Percentiles rank a stretch among this genome's conserved stretches.
Conservation (phyloP, 2,797 vertebrate genomes). For the Sciaenops ocellatus region DNA sequence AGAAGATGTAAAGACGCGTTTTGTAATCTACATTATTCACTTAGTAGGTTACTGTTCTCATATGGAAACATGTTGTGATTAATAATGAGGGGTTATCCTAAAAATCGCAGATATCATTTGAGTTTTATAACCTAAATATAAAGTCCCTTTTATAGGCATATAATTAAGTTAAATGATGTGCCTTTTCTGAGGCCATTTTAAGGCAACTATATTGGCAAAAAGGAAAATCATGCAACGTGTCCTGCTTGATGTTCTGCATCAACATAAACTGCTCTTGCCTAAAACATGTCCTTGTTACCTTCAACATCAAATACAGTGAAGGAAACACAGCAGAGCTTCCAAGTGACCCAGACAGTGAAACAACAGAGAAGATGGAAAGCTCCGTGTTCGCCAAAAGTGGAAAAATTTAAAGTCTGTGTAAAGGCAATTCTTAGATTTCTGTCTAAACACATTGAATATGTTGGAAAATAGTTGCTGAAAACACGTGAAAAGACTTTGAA, state of each 20-base stretch:
- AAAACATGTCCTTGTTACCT: constrained; percentile 41
- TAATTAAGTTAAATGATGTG: constrained; percentile 45
- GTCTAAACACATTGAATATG: too few relatives aligned
- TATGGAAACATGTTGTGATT: constrained; percentile 45
- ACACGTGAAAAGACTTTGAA: too few relatives aligned
- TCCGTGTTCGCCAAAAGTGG: background rate
- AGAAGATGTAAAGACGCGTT: constrained; percentile 43
- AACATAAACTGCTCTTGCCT: constrained; percentile 3
- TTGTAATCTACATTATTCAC: constrained; percentile 36
- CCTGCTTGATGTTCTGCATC: background rate
- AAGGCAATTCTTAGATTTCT: too few relatives aligned
- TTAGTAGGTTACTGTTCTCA: constrained; percentile 11
- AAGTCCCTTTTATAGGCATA: constrained; percentile 1
- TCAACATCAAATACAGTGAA: constrained; percentile 8
- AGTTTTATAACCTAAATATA: constrained; percentile 27
- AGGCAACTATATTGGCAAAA: background rate
- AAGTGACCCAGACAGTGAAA: constrained; percentile 5
- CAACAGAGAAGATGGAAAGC: constrained; percentile 1
- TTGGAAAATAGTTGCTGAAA: too few relatives aligned
- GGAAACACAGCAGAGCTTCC: constrained; percentile 6
- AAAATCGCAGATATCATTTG: constrained; percentile 44
- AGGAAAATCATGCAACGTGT: background rate
- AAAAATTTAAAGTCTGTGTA: too few relatives aligned
- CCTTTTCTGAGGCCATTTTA: background rate
- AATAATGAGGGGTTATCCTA: constrained; percentile 34